Evolutionary conservation across 1,140 invertebrate species (phyloP).

Genomic region (Melitaea cinxia): DNA sequence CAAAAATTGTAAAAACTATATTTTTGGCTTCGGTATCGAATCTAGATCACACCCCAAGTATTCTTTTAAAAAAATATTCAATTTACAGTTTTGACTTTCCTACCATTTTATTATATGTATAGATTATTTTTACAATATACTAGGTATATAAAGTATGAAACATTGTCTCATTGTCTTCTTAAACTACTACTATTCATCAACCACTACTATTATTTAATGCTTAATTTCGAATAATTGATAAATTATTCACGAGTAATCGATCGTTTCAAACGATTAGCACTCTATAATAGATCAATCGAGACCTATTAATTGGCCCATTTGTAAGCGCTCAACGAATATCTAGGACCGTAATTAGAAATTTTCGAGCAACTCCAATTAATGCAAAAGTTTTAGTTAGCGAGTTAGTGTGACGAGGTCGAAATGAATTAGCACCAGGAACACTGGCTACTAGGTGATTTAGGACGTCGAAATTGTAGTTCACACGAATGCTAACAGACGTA

Average conservation of each 20-base stretch:
- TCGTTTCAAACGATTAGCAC: background rate
- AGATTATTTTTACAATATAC: no score
- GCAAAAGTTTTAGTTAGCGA: conserved; percentile 10
- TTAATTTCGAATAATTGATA: background rate
- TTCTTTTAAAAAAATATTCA: no score
- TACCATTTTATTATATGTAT: no score
- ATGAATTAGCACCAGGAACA: conserved; percentile 12
- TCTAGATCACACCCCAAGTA: no score
- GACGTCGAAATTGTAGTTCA: conserved; percentile 1
- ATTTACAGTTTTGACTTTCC: no score
- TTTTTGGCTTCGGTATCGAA: no score
- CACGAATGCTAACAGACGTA: background rate
- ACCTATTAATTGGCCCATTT: conserved; percentile 11
- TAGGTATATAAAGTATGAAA: no score
- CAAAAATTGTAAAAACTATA: no score
- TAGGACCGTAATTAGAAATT: conserved; percentile 15
- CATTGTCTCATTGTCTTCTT: no score
- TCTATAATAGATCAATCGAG: background rate
- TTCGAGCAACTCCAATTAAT: conserved; percentile 24
- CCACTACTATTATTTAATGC: background rate
- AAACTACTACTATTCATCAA: no score
- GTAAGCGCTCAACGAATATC: background rate
- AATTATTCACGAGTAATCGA: conserved; percentile 4
- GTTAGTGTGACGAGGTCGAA: conserved; percentile 10
- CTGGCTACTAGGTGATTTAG: conserved; percentile 6